Evolutionary conservation across 2,797 vertebrate species (phyloP), one percentile per base, ranked within the genome.

Genomic region (Anguilla marmorata): DNA sequence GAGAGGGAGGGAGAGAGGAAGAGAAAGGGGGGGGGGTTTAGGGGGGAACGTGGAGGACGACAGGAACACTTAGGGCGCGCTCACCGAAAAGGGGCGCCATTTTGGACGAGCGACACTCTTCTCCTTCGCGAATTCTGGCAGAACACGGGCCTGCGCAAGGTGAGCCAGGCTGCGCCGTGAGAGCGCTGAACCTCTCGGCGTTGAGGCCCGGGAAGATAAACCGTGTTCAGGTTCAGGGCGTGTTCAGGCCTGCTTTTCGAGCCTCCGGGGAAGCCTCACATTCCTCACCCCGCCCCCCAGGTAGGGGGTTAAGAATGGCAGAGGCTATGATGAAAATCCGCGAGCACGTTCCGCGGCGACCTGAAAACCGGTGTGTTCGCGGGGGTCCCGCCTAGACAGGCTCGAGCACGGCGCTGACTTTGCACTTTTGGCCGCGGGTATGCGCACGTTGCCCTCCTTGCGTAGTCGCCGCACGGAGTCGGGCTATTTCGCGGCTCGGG

Each of bases 181-280:
- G 12, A 50, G 60, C 27, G 11, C 69, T 74, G 69, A 74, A 33
- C 69, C n/a, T 72, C 14, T 54, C 45, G 16, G 41, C 14, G 24
- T 76, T 30, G 37, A 48, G 45, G 24, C 21, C 52, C n/a, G 58
- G 9, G 41, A 63, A 6, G 37, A 12, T 2, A 27, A 9, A 16
- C 19, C 19, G 45, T 52, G 12, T 84, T 41, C 33, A 45, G 85
- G 89, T 84, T 41, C 33, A 45, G 85, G 89, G 74, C 94, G 6
- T 94, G 94, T 88, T 88, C 87, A 84, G 87, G 90, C 94, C 88
- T 21, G 93, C 89, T 37, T 0, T 74, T 63, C 30, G 54, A 88
- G 63, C 14, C 88, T 37, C 5, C 0, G 30, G 19, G 48, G 37
- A 37, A 37, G 87, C 4, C 50, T 86, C 4, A 37, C 52, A 89